These are phyloP conservation scores for Nematolebias whitei DNA, from an alignment of 2,113 vertebrate species.

Conservation along the genomic window DNA sequence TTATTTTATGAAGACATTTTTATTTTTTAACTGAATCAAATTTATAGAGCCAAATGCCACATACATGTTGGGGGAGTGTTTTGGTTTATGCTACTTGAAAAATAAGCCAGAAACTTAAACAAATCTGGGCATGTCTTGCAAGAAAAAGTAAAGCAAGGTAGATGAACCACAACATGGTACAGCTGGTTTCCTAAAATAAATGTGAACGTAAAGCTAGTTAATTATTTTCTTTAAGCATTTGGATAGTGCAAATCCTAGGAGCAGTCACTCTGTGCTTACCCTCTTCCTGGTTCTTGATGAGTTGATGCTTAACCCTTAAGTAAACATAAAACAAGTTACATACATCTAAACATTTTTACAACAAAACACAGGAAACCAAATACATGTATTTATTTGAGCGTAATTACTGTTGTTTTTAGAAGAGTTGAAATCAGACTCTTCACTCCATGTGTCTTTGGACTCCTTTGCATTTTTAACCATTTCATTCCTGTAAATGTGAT, in stretches of 20 bases:
- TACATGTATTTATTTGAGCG: neutral
- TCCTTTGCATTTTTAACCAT: slow-evolving; percentile 38
- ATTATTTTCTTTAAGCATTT: too few species aligned
- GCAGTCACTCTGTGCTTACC: slow-evolving; percentile 30
- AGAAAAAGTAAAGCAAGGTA: too few species aligned
- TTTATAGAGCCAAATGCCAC: too few species aligned
- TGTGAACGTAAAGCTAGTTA: too few species aligned
- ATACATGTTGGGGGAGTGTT: too few species aligned
- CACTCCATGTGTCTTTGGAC: slow-evolving; percentile 63
- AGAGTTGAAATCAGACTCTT: slow-evolving; percentile 45
- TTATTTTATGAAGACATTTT: too few species aligned
- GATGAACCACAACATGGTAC: too few species aligned
- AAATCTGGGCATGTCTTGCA: too few species aligned
- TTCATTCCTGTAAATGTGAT: slow-evolving; percentile 46
- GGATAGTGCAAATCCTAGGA: neutral
- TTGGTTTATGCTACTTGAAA: too few species aligned
- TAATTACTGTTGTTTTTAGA: slow-evolving; percentile 13
- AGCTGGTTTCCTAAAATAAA: too few species aligned
- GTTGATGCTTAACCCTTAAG: slow-evolving; percentile 20
- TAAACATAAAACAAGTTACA: neutral
- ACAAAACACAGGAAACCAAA: neutral
- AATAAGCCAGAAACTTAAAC: too few species aligned
- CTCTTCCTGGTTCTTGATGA: slow-evolving; percentile 37
- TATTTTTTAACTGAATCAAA: too few species aligned
- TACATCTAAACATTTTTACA: neutral